Percentiles rank a stretch among this genome's conserved stretches.
Conservation (phyloP, 92 coral and sea anemone genomes). For the Actinostola sp. region DNA sequence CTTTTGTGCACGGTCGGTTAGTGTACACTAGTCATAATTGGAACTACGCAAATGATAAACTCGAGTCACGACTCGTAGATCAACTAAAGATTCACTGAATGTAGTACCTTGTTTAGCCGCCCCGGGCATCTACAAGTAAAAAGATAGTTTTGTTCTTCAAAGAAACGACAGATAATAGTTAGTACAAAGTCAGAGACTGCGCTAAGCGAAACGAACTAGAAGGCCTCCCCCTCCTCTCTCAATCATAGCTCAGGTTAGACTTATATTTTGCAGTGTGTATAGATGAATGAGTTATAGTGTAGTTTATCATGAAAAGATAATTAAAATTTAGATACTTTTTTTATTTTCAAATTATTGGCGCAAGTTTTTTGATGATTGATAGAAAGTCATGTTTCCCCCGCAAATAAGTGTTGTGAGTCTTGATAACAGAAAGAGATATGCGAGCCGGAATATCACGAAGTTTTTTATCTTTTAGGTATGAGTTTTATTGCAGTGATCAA, state of each 20-base stretch:
- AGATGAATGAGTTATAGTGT: too few species aligned
- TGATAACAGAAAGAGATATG: conserved; percentile 29
- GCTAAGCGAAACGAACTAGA: neutral
- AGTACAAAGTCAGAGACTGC: too few species aligned
- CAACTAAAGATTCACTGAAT: conserved; percentile 6
- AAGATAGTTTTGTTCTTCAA: conserved; percentile 3
- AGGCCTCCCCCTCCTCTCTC: neutral
- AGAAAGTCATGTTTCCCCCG: conserved; percentile 27
- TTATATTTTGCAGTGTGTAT: too few species aligned
- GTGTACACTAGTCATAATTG: conserved; percentile 49
- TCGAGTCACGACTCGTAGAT: conserved; percentile 16
- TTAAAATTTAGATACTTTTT: neutral
- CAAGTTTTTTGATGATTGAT: neutral
- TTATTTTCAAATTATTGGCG: conserved; percentile 8
- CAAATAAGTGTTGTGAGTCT: conserved; percentile 30
- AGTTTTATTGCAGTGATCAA: conserved; percentile 53
- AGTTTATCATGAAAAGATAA: too few species aligned
- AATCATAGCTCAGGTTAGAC: too few species aligned
- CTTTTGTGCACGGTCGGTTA: conserved; percentile 49
- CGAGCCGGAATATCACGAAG: conserved; percentile 42
- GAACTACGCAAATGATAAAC: conserved; percentile 39
- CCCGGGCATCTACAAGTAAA: conserved; percentile 2
- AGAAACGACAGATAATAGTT: neutral
- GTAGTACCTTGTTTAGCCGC: conserved; percentile 9
- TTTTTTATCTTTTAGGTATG: conserved; percentile 34